Base-by-base conservation (phyloP, 2,797 vertebrate genomes). In the Gallirallus australis region DNA sequence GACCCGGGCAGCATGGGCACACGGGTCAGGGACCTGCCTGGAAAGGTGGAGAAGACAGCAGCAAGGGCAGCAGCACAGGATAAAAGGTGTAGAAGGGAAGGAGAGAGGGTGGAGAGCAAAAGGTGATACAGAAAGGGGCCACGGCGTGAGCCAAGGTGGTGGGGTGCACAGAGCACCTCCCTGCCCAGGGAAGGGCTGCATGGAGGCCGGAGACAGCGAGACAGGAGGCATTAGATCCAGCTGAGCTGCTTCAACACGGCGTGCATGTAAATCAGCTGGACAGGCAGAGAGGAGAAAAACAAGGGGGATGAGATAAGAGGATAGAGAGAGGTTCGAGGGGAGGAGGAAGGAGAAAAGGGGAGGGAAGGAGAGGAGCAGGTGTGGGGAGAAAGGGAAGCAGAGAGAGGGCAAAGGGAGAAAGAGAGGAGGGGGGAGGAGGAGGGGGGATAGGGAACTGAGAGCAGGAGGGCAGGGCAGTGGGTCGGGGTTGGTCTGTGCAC, bases 201-300 rank as follows among this genome's bases (percentile, higher is more conserved):
- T 12, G 0, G 6, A 75, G 97, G 30, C 93, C 63, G 0, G 93
- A 94, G 73, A 16, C 3, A 1, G 94, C 83, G 0, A 54, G 0
- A 93, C 95, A 87, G 96, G 96, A 96, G 93, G 95, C 96, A 96
- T 91, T 92, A 94, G 91, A 91, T 94, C 95, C 96, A 97, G 97
- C 96, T 96, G 96, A 97, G 96, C 95, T 91, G 84, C 94, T 94
- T 33, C 96, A 92, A 96, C 35, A 76, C 94, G 87, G 92, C 5
- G 0, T 93, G 97, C 96, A 94, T 96, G 96, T 93, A 97, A 97
- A 97, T 97, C 97, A 97, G 96, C 92, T 8, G 93, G 97, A 96
- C 97, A 97, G 96, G 95, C 95, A 93, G 95, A 89, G 88, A 95
- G 87, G 87, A 93, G 93, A 88, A 93, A 96, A 97, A 96, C 93